These are phyloP conservation scores for Pocillopora meandrina DNA, from an alignment of 92 coral and sea anemone genomes.

Conservation along the genomic window DNA sequence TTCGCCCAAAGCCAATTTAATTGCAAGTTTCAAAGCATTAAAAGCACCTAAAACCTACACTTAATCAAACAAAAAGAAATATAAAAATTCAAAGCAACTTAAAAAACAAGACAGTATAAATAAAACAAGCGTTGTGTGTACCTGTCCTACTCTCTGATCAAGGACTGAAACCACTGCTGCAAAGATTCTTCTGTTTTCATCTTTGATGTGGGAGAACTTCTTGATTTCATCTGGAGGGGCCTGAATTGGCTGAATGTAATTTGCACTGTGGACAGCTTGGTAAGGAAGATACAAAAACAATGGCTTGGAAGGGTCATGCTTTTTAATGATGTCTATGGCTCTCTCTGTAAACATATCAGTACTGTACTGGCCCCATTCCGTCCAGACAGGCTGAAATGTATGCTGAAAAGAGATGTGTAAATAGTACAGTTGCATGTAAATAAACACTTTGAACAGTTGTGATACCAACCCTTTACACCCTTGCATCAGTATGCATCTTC, in stretches of 20 bases:
- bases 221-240: slow-evolving; percentile 52
- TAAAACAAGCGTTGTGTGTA: not conserved
- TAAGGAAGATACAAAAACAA: slow-evolving; percentile 70
- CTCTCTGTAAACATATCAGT: slow-evolving; percentile 64
- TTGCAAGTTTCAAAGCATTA: too few relatives aligned
- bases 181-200: slow-evolving; percentile 65
- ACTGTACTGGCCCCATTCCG: slow-evolving; percentile 66
- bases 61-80: too few relatives aligned
- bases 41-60: too few relatives aligned
- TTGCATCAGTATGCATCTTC: too few relatives aligned
- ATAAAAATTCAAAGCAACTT: not conserved
- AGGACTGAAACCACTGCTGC: slow-evolving; percentile 66
- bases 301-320: slow-evolving; percentile 63
- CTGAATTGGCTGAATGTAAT: slow-evolving; percentile 63
- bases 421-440: too few relatives aligned
- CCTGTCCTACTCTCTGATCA: slow-evolving; percentile 26
- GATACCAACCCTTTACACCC: too few relatives aligned
- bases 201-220: slow-evolving; percentile 67
- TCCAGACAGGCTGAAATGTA: slow-evolving; percentile 56
- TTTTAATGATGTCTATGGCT: slow-evolving; percentile 57
- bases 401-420: too few relatives aligned
- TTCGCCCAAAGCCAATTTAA: too few relatives aligned
- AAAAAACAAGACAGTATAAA: too few relatives aligned
- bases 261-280: slow-evolving; percentile 81
- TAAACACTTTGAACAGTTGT: too few relatives aligned